phyloP scores from a whole-genome alignment of 2,113 vertebrate species.

The Mesoclemmys tuberculata region DNA sequence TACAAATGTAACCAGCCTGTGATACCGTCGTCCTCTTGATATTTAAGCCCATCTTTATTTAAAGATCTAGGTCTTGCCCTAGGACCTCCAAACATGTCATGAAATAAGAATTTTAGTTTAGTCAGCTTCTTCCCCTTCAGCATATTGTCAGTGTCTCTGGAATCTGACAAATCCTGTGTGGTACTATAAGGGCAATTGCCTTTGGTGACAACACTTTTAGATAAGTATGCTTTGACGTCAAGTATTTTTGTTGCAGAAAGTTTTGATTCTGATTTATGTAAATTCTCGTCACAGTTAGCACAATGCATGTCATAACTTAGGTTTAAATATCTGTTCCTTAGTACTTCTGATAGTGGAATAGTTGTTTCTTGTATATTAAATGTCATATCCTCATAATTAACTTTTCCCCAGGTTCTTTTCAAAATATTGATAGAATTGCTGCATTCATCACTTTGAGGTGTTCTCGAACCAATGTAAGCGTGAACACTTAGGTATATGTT shows the following conservation, averaged over 20 bases:
- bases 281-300: not conserved
- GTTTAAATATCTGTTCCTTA: slow-evolving; percentile 9
- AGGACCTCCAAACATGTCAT: not conserved
- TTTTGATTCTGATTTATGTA: not conserved
- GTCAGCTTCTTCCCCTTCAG: not conserved
- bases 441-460: not conserved
- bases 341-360: not conserved
- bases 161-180: not conserved
- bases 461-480: slow-evolving; percentile 4
- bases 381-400: rapidly evolving
- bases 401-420: not conserved
- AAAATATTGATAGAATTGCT: not conserved
- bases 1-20: not conserved
- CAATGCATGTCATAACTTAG: not conserved
- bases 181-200: not conserved
- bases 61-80: not conserved
- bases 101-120: slow-evolving; percentile 24
- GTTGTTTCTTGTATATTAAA: not conserved
- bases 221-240: not conserved
- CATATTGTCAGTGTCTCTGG: not conserved
- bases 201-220: not conserved
- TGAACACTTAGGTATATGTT: slow-evolving; percentile 1
- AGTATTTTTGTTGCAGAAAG: not conserved
- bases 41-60: not conserved
- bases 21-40: not conserved